phyloP scores from a whole-genome alignment of 2,888 invertebrate genomes.

The Apodemia hepburni region DNA sequence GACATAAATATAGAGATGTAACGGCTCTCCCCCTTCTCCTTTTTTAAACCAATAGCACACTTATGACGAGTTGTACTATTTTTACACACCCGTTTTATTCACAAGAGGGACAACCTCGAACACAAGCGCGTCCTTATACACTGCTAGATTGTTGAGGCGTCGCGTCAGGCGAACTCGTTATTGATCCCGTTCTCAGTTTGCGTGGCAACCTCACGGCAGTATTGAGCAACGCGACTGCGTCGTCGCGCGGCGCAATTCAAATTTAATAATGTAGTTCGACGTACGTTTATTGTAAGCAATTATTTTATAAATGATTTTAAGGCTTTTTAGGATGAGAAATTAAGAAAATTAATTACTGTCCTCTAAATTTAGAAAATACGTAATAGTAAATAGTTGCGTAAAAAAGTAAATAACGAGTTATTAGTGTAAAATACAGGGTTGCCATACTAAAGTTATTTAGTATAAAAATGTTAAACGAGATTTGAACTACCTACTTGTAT shows the following conservation, averaged over 20 bases:
- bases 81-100: not conserved
- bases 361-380: too few species aligned
- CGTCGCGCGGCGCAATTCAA: not conserved
- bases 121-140: not conserved
- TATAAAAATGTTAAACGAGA: too few species aligned
- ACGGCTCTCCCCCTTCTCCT: not conserved
- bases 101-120: not conserved
- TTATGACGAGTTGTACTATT: not conserved
- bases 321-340: not conserved
- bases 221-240: conserved; percentile 6
- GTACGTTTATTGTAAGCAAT: not conserved
- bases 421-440: too few species aligned
- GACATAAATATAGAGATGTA: too few species aligned
- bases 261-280: conserved; percentile 6
- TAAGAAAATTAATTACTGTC: too few species aligned
- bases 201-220: not conserved
- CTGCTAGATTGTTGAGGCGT: conserved; percentile 3
- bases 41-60: not conserved
- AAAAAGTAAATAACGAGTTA: too few species aligned
- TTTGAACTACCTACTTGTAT: too few species aligned
- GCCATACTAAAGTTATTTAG: too few species aligned
- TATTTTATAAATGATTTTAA: not conserved
- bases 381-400: too few species aligned
- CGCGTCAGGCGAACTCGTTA: conserved; percentile 8
- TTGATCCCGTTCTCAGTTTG: conserved; percentile 7